Base-by-base conservation (phyloP, 2,888 invertebrate genomes). In the Drosophila rubida region DNA sequence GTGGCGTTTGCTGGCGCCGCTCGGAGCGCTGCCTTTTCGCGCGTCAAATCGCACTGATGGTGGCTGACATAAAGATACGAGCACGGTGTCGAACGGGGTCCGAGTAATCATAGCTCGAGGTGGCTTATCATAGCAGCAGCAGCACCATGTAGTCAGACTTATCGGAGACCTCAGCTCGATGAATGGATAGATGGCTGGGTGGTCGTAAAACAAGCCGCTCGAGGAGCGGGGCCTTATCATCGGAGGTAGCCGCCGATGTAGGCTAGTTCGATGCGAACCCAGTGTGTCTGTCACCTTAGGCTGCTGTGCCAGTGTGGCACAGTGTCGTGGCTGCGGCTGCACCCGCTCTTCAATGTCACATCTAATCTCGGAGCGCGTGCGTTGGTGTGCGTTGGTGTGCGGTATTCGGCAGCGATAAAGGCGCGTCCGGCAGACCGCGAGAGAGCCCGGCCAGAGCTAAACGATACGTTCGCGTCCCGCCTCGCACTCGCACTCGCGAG, bases 301-400 rank as follows among this genome's bases (percentile, higher is more conserved):
- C 46, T 39, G 61, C 46, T 51, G 45, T 22, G 9, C 25, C 7
- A 7, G 5, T 23, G 23, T 23, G 23, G 23, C 23, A n/a, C n/a
- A n/a, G n/a, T n/a, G n/a, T n/a, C 4, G 23, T 4, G 23, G 6
- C 44, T 45, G 51, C 44, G 37, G 54, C 77, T 74, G 74, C 76
- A 74, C 74, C 77, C 66, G 71, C 57, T 45, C 51, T 53, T 45
- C 44, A 63, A 64, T 73, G 59, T 69, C 51, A 66, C 71, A 65
- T 58, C 66, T 76, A 67, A 74, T 74, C 72, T n/a, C n/a, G n/a
- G n/a, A n/a, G n/a, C n/a, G n/a, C n/a, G n/a, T n/a, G n/a, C n/a
- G n/a, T n/a, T n/a, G n/a, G n/a, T 73, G 14, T 8, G 11, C n/a
- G n/a, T n/a, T 11, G 30, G 30, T 22, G 22, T 22, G 22, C 4